phyloP scores from a whole-genome alignment of 2,888 invertebrate species.

The Nemotelus pantherinus region DNA sequence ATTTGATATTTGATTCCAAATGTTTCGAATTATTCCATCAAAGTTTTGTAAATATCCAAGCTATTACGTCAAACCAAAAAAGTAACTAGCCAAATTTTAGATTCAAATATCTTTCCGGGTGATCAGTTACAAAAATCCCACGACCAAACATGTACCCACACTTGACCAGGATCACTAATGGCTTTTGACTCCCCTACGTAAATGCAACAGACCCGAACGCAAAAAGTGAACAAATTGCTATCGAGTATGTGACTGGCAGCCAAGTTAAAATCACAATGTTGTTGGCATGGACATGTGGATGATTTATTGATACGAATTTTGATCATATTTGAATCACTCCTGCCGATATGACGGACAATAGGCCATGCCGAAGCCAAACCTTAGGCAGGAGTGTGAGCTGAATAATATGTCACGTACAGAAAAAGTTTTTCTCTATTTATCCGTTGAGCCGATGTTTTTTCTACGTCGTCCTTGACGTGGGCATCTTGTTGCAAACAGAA shows the following conservation, averaged over 20 bases:
- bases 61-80: too few relatives aligned
- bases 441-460: neutral
- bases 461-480: neutral
- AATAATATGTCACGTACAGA: conserved; percentile 12
- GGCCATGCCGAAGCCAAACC: neutral
- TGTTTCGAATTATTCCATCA: too few relatives aligned
- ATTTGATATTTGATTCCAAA: too few relatives aligned
- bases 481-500: neutral
- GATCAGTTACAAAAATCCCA: too few relatives aligned
- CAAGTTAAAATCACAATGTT: conserved; percentile 1
- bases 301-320: conserved; percentile 17
- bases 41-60: too few relatives aligned
- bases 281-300: conserved; percentile 9
- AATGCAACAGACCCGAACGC: too few relatives aligned
- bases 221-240: too few relatives aligned
- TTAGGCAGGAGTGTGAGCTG: neutral
- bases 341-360: neutral
- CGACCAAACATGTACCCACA: too few relatives aligned
- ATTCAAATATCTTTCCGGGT: too few relatives aligned
- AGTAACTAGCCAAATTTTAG: too few relatives aligned
- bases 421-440: conserved; percentile 2
- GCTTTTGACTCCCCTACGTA: too few relatives aligned
- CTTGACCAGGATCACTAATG: too few relatives aligned
- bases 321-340: neutral
- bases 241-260: neutral